These are phyloP conservation scores for Chondrilla cf. caribensis DNA, from an alignment of 37 sponge, comb jelly and placozoan genomes.

Conservation along the genomic window DNA sequence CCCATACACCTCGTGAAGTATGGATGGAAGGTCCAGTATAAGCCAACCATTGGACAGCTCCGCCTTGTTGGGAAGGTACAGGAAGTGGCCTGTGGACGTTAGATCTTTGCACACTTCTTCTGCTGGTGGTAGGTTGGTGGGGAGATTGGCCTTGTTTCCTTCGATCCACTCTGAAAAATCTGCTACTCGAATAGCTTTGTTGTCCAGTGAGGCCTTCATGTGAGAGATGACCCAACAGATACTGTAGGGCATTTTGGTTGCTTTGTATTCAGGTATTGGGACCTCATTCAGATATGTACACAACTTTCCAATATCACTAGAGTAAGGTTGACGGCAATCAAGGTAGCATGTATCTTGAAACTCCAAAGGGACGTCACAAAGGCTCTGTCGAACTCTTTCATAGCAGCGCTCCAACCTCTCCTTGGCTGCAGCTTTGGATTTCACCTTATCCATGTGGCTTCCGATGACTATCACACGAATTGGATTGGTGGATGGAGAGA, in stretches of 20 bases:
- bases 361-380: background rate
- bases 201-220: background rate
- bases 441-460: slow-evolving; percentile 12
- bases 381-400: background rate
- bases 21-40: background rate
- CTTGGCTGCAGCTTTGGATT: background rate
- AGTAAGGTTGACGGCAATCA: background rate
- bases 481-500: no score
- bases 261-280: background rate
- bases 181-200: background rate
- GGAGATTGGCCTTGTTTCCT: background rate
- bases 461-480: slow-evolving; percentile 9
- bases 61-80: background rate
- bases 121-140: background rate
- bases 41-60: slow-evolving; percentile 6
- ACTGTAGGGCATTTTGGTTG: background rate
- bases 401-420: background rate
- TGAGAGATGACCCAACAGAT: background rate
- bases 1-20: slow-evolving; percentile 19
- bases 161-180: background rate
- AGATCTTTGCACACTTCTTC: slow-evolving; percentile 5
- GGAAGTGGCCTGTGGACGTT: background rate
- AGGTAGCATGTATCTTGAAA: background rate
- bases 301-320: background rate
- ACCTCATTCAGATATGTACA: background rate